These are phyloP conservation scores for Drosophila monieri DNA, from an alignment of 2,888 invertebrate species.

Conservation along the genomic window DNA sequence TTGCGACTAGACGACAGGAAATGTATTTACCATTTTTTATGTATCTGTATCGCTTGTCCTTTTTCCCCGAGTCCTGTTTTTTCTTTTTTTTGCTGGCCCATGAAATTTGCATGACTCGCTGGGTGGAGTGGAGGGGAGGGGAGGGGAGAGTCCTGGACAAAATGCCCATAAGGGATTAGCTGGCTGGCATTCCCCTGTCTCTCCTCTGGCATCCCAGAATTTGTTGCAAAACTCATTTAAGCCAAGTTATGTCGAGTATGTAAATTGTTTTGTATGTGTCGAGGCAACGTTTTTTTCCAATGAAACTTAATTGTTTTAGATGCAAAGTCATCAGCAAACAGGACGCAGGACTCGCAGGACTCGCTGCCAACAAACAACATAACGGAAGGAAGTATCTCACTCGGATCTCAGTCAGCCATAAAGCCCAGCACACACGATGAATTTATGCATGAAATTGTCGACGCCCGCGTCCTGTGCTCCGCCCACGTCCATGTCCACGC, in stretches of 20 bases:
- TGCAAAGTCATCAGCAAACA: slow-evolving; percentile 73
- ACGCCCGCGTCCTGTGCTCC: slow-evolving; percentile 74
- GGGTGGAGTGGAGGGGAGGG: slow-evolving; percentile 15
- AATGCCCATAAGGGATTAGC: slow-evolving; percentile 84
- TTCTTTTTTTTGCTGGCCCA: slow-evolving; percentile 51
- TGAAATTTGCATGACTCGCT: slow-evolving; percentile 83
- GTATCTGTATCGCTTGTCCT: slow-evolving; percentile 59
- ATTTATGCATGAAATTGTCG: slow-evolving; percentile 81
- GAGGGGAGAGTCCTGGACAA: slow-evolving; percentile 66
- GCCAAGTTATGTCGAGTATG: slow-evolving; percentile 80
- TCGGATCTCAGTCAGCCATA: slow-evolving; percentile 74
- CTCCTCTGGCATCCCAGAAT: slow-evolving; percentile 58
- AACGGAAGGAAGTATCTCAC: slow-evolving; percentile 79
- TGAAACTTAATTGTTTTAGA: slow-evolving; percentile 80
- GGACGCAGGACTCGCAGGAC: slow-evolving; percentile 4
- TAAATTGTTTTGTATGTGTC: slow-evolving; percentile 80
- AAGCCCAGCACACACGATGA: slow-evolving; percentile 61
- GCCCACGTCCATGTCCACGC: background rate
- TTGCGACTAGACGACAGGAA: slow-evolving; percentile 81
- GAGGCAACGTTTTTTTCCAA: slow-evolving; percentile 55
- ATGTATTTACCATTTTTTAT: slow-evolving; percentile 82
- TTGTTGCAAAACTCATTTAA: slow-evolving; percentile 79
- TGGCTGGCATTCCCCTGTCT: slow-evolving; percentile 25
- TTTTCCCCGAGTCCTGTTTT: slow-evolving; percentile 22
- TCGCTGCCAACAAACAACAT: slow-evolving; percentile 62